Evolutionary conservation across 2,113 vertebrate genomes (phyloP), one percentile per base, ranked within the genome.

Genomic region (Haemorhous mexicanus): DNA sequence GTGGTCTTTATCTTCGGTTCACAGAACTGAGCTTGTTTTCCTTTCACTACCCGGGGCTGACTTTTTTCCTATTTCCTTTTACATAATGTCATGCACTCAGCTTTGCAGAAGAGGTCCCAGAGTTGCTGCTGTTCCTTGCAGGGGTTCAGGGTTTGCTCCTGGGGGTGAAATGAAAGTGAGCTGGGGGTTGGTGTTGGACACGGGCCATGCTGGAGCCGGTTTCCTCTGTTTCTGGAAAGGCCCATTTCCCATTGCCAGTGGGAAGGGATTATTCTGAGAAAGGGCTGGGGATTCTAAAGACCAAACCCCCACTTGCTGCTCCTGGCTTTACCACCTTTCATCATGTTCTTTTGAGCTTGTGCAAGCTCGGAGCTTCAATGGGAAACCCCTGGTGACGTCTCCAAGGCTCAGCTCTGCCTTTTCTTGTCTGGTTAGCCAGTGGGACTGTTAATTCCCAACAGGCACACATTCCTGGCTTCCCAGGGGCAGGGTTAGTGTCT

Each of bases 1-100:
- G 89, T 0, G 27, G 89, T 72, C 69, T 69, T 75, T 83, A 46
- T 93, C 84, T 84, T 52, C 20, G 13, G 16, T 87, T 95, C 87
- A 85, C 76, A 52, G 93, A 94, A 85, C 70, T 59, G 80, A 52
- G n/a, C 49, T 66, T 61, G 50, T 87, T 96, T 96, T 87, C 91
- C 95, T 95, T 94, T 93, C 82, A 56, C 78, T 93, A 72, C 59
- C 52, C 23, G 17, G 70, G 64, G 70, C 47, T 68, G 63, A 35
- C 59, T 87, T 68, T 90, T 90, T 95, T 87, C 86, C 75, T 70
- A 39, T 92, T 95, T 93, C 95, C 91, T 94, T 90, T 93, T 53
- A 37, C 76, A 53, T 44, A 23, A 66, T 1, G 21, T 19, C 2
- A 2, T n/a, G 1, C 5, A 0, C 73, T 82, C 5, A 2, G 1